Percentiles rank a stretch among this genome's conserved stretches.
Conservation (phyloP, 2,113 vertebrate genomes). For the Tragelaphus scriptus region DNA sequence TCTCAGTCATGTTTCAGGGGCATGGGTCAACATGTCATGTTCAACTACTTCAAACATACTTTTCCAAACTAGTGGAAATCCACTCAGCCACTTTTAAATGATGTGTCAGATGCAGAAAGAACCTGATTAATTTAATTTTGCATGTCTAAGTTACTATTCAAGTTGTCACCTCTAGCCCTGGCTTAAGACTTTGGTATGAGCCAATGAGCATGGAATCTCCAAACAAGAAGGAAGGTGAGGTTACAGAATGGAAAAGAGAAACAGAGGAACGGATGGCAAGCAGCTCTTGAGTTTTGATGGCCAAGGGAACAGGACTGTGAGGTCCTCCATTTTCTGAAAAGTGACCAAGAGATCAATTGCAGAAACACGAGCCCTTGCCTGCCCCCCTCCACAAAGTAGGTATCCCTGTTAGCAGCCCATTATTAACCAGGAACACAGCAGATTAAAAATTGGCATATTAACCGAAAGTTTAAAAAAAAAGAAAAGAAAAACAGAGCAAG, state of each 20-base stretch:
- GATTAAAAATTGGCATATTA: not conserved
- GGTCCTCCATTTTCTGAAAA: not conserved
- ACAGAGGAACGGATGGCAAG: rapidly evolving
- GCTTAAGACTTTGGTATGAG: not conserved
- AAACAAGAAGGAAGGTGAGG: not conserved
- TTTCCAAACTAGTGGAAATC: not conserved
- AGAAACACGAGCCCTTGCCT: rapidly evolving
- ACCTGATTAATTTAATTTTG: not conserved
- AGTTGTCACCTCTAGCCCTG: not conserved
- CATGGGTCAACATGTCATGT: not conserved
- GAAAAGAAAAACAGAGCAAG: not conserved
- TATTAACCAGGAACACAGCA: not conserved
- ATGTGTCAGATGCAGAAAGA: not conserved
- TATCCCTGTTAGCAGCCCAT: not conserved
- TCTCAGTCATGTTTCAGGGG: not conserved
- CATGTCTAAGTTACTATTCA: not conserved
- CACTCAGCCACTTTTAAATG: not conserved
- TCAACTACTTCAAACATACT: not conserved
- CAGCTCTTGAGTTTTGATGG: rapidly evolving
- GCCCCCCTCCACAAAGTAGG: not conserved
- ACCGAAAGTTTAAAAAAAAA: not conserved
- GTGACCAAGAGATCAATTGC: rapidly evolving
- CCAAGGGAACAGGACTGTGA: not conserved
- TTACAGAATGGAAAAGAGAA: not conserved
- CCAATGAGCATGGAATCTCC: not conserved